Evolutionary conservation across 2,797 vertebrate genomes (phyloP).

Genomic region (Sebastes melanostomus): DNA sequence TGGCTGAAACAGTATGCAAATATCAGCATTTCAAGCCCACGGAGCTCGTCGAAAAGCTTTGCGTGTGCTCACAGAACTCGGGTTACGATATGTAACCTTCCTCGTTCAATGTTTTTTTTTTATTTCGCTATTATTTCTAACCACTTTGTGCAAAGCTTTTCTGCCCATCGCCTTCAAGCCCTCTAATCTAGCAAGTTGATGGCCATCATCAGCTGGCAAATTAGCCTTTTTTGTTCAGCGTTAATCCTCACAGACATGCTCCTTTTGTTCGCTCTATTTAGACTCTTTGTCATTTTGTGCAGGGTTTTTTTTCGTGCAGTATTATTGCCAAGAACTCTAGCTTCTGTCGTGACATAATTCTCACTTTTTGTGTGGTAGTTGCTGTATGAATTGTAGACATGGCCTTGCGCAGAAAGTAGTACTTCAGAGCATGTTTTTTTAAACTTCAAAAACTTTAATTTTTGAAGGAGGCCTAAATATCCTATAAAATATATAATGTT

Average conservation of each 20-base stretch:
- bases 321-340: background rate
- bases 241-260: constrained; percentile 40
- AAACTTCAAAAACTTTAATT: background rate
- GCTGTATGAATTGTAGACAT: background rate
- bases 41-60: background rate
- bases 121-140: background rate
- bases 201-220: constrained; percentile 37
- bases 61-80: background rate
- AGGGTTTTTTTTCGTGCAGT: background rate
- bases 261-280: constrained; percentile 34
- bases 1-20: background rate
- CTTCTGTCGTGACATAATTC: constrained; percentile 1
- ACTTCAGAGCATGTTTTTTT: background rate
- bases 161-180: constrained; percentile 7
- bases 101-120: constrained; percentile 8
- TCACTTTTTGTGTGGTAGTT: background rate
- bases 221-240: constrained; percentile 34
- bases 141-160: constrained; percentile 22
- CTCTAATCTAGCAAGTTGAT: constrained; percentile 36
- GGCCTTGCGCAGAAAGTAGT: background rate
- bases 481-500: background rate
- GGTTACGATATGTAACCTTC: background rate
- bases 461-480: background rate
- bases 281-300: background rate
- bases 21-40: background rate